These are phyloP conservation scores for Donacobius atricapilla DNA, from an alignment of 2,113 vertebrate species.

Conservation along the genomic window DNA sequence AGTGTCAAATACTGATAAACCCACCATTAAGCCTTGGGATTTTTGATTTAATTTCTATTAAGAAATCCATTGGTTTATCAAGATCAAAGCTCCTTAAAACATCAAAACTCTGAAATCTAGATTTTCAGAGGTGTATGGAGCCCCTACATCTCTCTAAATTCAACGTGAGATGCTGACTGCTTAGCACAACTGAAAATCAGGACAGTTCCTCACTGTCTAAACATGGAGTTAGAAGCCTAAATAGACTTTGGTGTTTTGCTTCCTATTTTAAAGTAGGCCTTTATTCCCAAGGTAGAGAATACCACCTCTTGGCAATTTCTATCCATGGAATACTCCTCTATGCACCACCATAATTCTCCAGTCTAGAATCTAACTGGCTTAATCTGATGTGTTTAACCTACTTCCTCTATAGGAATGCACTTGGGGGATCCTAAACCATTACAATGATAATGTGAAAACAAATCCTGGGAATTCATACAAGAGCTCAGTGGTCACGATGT, in stretches of 20 bases:
- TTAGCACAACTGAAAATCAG: slow-evolving; percentile 17
- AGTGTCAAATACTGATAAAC: not conserved
- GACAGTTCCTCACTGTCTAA: slow-evolving; percentile 1
- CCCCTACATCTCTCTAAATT: not conserved
- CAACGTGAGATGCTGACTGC: not conserved
- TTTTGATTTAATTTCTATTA: not conserved
- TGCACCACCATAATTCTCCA: not conserved
- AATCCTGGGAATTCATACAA: not conserved
- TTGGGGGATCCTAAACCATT: not conserved
- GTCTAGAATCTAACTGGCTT: not conserved
- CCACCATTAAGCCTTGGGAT: not conserved
- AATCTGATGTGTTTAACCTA: not conserved
- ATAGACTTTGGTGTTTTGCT: not conserved
- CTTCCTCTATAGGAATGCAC: not conserved
- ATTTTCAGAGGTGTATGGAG: not conserved
- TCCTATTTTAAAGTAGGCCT: not conserved
- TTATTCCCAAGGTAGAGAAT: not conserved
- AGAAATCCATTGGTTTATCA: not conserved
- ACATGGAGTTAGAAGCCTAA: slow-evolving; percentile 11
- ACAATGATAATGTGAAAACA: not conserved
- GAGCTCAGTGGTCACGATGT: not conserved
- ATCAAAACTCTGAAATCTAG: not conserved
- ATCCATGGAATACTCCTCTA: not conserved
- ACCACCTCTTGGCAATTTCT: not conserved
- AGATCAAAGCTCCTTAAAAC: not conserved